Conservation (phyloP, 2,113 vertebrate species). For the Thamnaconus septentrionalis region DNA sequence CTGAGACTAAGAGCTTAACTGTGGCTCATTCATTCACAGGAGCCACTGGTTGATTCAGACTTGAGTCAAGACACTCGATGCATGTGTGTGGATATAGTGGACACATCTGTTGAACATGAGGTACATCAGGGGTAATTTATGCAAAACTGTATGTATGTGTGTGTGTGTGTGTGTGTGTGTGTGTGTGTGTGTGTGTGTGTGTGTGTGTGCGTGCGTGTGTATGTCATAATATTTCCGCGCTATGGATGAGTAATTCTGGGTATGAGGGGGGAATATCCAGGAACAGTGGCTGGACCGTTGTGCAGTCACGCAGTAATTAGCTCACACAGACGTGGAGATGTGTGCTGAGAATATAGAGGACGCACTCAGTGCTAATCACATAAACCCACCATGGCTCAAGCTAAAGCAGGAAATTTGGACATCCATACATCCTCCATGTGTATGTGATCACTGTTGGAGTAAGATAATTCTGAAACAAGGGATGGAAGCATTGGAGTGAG, state of each 20-base stretch:
- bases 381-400: too few relatives aligned
- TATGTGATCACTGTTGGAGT: too few relatives aligned
- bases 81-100: constrained; percentile 2
- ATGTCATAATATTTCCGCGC: neutral
- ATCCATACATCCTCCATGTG: too few relatives aligned
- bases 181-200: too few relatives aligned
- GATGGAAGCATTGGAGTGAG: too few relatives aligned
- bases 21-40: constrained; percentile 6
- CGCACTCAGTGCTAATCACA: too few relatives aligned
- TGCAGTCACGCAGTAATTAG: neutral
- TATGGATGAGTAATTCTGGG: constrained; percentile 21
- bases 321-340: constrained; percentile 3
- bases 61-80: neutral
- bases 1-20: constrained; percentile 8
- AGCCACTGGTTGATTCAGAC: neutral
- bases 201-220: too few relatives aligned
- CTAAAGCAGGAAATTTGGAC: too few relatives aligned
- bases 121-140: constrained; percentile 14
- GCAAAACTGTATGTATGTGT: constrained; percentile 10
- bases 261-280: constrained; percentile 10
- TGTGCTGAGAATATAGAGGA: too few relatives aligned
- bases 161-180: too few relatives aligned
- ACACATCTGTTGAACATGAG: constrained; percentile 2
- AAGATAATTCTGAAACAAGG: too few relatives aligned
- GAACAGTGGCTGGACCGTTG: constrained; percentile 24